Conservation (phyloP, 2,113 vertebrate genomes). For the Cardinalis cardinalis region DNA sequence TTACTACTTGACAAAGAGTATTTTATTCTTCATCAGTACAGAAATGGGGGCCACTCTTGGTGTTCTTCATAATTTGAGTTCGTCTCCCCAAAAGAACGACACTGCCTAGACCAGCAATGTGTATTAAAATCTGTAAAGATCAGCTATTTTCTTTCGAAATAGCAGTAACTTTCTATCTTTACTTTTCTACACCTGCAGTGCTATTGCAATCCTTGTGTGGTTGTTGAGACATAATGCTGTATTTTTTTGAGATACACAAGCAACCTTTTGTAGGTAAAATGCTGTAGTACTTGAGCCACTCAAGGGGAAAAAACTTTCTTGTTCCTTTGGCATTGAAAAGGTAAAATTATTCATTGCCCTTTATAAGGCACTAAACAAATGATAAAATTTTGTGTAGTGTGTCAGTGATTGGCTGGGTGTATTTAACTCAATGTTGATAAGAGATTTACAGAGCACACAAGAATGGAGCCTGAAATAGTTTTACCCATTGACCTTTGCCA, state of each 20-base stretch:
- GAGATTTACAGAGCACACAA: constrained; percentile 43
- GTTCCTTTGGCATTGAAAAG: constrained; percentile 23
- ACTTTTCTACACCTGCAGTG: not conserved
- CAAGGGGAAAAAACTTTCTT: not conserved
- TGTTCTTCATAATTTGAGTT: not conserved
- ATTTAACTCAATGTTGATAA: not conserved
- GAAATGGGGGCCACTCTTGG: not conserved
- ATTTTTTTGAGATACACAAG: not conserved
- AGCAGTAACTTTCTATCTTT: not conserved
- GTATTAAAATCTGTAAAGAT: constrained; percentile 10
- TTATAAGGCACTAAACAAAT: constrained; percentile 31
- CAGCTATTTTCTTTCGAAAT: constrained; percentile 6
- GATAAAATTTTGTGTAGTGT: constrained; percentile 17
- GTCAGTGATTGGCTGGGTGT: constrained; percentile 17
- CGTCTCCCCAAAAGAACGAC: not conserved
- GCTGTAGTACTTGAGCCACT: constrained; percentile 15
- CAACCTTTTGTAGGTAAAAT: constrained; percentile 45
- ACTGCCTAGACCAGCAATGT: not conserved
- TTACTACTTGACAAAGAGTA: not conserved
- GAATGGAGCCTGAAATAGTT: constrained; percentile 16
- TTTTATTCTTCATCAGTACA: not conserved
- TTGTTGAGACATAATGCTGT: not conserved
- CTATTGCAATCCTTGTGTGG: not conserved
- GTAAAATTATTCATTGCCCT: constrained; percentile 48
- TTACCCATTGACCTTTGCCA: constrained; percentile 35